A percentile compares a stretch with the other conserved stretches of the same genome.
phyloP scores from a whole-genome alignment of 2,113 vertebrate species.

The Pterocles gutturalis region DNA sequence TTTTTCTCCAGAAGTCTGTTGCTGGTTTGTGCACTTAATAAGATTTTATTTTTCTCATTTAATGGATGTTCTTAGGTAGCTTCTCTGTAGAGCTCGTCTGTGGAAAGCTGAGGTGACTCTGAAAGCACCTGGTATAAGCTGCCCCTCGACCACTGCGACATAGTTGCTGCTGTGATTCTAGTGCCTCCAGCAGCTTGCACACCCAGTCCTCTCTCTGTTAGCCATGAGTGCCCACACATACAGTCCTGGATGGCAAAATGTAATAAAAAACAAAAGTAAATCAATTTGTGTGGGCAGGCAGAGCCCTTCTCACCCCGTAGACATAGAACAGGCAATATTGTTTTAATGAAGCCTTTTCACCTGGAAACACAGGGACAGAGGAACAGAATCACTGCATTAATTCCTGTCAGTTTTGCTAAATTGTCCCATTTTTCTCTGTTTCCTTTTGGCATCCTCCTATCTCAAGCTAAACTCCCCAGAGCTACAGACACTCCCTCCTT shows the following conservation, averaged over 20 bases:
- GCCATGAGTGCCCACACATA: neutral
- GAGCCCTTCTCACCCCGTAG: neutral
- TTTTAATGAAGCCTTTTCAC: neutral
- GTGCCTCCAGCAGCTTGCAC: neutral
- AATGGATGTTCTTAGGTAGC: neutral
- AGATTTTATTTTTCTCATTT: neutral
- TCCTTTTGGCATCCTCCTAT: neutral
- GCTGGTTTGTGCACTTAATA: neutral
- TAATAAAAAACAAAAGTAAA: neutral
- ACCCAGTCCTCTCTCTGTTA: neutral
- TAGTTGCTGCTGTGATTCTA: neutral
- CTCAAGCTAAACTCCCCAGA: constrained; percentile 3
- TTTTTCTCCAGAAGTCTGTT: neutral
- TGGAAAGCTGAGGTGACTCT: neutral
- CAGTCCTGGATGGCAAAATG: neutral
- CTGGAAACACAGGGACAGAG: neutral
- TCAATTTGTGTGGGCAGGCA: neutral
- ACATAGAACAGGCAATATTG: neutral
- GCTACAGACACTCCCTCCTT: neutral
- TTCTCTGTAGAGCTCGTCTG: neutral
- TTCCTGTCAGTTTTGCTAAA: constrained; percentile 26
- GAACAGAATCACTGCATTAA: constrained; percentile 23
- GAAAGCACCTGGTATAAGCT: neutral
- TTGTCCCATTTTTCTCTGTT: constrained; percentile 23
- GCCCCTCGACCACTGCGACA: neutral